A percentile compares a stretch with the other conserved stretches of the same genome.
Conservation (phyloP, 1,140 invertebrate species). For the Brachionus paranguensis region DNA sequence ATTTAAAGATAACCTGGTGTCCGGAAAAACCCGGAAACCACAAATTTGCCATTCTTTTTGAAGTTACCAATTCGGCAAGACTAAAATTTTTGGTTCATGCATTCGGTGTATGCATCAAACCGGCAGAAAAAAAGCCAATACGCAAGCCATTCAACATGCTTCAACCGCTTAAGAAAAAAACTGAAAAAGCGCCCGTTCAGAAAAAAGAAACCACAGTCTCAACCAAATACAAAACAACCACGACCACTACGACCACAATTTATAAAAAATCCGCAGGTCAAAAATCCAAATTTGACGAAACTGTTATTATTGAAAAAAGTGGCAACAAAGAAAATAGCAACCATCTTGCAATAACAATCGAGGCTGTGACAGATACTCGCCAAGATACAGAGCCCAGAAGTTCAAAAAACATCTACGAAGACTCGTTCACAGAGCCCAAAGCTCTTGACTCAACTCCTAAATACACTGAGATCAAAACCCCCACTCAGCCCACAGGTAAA, state of each 20-base stretch:
- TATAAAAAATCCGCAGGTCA: neutral
- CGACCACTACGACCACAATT: neutral
- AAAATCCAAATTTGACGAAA: neutral
- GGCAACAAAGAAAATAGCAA: neutral
- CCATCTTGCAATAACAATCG: neutral
- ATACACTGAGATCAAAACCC: neutral
- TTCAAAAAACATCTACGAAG: neutral
- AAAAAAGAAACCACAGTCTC: constrained; percentile 18
- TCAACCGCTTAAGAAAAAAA: neutral
- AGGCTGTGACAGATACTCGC: neutral
- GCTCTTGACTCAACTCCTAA: neutral
- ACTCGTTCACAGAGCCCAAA: neutral
- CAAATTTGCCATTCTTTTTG: constrained; percentile 27
- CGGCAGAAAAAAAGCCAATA: neutral
- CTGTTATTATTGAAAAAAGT: neutral
- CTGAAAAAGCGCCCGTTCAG: neutral
- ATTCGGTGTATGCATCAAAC: constrained; percentile 10
- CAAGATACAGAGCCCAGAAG: neutral
- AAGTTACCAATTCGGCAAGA: constrained; percentile 14
- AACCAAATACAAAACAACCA: neutral
- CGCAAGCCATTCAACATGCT: constrained; percentile 27
- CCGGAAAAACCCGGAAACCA: constrained; percentile 11
- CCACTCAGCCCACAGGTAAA: neutral
- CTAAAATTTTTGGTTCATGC: constrained; percentile 38
- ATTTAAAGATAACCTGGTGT: constrained; percentile 7